Evolutionary conservation across 2,888 invertebrate species (phyloP).

Genomic region (Clostera curtula): DNA sequence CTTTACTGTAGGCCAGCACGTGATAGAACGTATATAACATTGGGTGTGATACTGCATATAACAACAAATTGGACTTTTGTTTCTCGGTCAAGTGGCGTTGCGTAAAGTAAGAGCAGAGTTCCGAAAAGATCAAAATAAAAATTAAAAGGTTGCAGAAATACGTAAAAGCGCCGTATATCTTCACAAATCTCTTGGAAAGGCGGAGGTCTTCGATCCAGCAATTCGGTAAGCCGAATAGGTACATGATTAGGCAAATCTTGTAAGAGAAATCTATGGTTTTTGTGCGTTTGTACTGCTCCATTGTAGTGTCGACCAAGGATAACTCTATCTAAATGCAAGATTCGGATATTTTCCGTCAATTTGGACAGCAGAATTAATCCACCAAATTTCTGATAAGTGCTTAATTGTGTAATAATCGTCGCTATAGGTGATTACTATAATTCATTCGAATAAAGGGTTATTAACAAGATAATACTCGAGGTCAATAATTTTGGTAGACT

Average conservation of each 20-base stretch:
- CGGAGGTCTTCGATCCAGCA: slow-evolving; percentile 29
- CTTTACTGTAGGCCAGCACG: slow-evolving; percentile 16
- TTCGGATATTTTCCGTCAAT: too few species aligned
- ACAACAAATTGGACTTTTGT: slow-evolving; percentile 25
- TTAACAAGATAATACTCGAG: too few species aligned
- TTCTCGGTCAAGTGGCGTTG: slow-evolving; percentile 25
- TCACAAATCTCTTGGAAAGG: slow-evolving; percentile 16
- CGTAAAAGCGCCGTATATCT: slow-evolving; percentile 13
- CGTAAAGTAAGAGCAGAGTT: slow-evolving; percentile 27
- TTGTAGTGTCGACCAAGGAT: slow-evolving; percentile 9
- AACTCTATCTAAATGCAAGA: background rate
- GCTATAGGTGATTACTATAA: background rate
- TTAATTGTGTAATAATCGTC: background rate
- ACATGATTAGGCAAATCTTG: slow-evolving; percentile 18
- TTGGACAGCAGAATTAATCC: too few species aligned
- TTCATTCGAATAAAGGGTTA: slow-evolving; percentile 1
- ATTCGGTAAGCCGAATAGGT: slow-evolving; percentile 25
- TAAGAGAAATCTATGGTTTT: slow-evolving; percentile 24
- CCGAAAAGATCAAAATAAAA: slow-evolving; percentile 21
- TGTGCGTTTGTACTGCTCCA: slow-evolving; percentile 8
- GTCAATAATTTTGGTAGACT: too few species aligned
- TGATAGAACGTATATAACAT: slow-evolving; percentile 20
- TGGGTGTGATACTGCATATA: slow-evolving; percentile 31
- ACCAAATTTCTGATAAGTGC: background rate
- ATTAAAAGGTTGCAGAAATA: slow-evolving; percentile 16